phyloP scores from a whole-genome alignment of 2,888 invertebrate genomes.

The Rhamnusium bicolor region DNA sequence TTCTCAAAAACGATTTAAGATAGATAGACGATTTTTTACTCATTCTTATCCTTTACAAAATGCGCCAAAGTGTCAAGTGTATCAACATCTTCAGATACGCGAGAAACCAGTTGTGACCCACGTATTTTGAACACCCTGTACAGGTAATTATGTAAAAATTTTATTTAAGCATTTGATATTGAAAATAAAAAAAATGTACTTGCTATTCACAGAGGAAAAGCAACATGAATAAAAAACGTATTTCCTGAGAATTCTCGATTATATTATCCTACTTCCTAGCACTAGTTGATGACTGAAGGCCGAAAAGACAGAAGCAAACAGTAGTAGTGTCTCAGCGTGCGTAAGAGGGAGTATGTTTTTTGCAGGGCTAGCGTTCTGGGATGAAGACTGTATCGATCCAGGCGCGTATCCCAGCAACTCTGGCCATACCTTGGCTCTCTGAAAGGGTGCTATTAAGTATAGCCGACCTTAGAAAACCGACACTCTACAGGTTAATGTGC shows the following conservation, averaged over 20 bases:
- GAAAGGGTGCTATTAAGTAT: conserved; percentile 39
- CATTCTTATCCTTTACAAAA: too few species aligned
- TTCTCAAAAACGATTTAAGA: too few species aligned
- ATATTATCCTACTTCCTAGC: not conserved
- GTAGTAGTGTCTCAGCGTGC: conserved; percentile 26
- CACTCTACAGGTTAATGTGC: conserved; percentile 48
- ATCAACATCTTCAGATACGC: too few species aligned
- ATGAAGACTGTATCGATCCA: conserved; percentile 54
- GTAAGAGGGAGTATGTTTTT: conserved; percentile 44
- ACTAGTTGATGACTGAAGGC: not conserved
- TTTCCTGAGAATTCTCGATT: not conserved
- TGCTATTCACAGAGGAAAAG: not conserved
- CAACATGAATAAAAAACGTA: not conserved
- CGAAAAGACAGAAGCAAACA: conserved; percentile 7
- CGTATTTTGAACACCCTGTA: too few species aligned
- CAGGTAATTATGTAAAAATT: too few species aligned
- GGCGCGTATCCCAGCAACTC: conserved; percentile 54
- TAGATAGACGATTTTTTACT: too few species aligned
- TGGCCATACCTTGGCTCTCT: conserved; percentile 50
- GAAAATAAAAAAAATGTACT: not conserved
- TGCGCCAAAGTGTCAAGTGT: too few species aligned
- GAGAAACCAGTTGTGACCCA: too few species aligned
- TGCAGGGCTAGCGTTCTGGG: conserved; percentile 49
- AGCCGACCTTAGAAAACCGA: conserved; percentile 25
- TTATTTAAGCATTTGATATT: too few species aligned